phyloP scores from a whole-genome alignment of 1,140 invertebrate species.

The Ooceraea biroi region DNA sequence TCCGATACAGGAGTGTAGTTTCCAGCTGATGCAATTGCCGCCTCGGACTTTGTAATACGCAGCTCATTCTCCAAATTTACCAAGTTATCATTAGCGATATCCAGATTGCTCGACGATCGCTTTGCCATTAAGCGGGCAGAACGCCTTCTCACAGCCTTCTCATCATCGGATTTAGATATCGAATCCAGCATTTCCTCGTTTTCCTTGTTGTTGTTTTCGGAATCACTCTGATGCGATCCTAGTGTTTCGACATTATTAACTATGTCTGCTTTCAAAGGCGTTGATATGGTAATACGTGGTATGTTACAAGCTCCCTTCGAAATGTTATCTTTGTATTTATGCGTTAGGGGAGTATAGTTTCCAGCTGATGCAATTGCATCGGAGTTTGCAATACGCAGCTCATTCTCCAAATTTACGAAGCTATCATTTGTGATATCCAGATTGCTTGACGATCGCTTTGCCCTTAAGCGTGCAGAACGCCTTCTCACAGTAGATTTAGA shows the following conservation, averaged over 20 bases:
- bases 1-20: neutral
- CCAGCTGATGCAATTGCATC: too few species aligned
- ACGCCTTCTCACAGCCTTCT: neutral
- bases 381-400: constrained; percentile 26
- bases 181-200: neutral
- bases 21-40: neutral
- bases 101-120: neutral
- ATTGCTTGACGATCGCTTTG: neutral
- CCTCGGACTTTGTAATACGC: constrained; percentile 14
- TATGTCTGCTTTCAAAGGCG: neutral
- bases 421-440: constrained; percentile 28
- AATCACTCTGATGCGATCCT: neutral
- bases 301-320: neutral
- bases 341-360: too few species aligned
- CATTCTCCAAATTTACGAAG: constrained; percentile 62
- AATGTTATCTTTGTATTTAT: too few species aligned
- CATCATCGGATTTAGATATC: neutral
- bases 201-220: constrained; percentile 48
- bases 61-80: constrained; percentile 60
- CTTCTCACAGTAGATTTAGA: neutral
- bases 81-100: constrained; percentile 44
- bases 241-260: neutral
- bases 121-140: constrained; percentile 18
- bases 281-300: neutral
- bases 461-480: constrained; percentile 4